phyloP scores from a whole-genome alignment of 2,797 vertebrate species.

The Heterohyrax brucei region DNA sequence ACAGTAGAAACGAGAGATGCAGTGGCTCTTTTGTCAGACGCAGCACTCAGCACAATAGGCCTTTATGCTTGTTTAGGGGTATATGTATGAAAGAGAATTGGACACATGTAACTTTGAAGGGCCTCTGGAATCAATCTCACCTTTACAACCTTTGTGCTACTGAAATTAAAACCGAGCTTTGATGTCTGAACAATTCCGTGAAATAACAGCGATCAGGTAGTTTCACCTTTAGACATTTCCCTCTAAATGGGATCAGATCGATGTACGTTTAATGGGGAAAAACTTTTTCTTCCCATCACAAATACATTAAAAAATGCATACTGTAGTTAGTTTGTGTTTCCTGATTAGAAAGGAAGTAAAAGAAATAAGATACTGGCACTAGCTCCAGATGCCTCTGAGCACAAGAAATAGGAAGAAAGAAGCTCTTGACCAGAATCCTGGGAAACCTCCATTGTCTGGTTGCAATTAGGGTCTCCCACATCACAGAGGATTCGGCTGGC shows the following conservation, averaged over 20 bases:
- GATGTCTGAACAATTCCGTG: slow-evolving; percentile 64
- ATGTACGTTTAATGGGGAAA: slow-evolving; percentile 27
- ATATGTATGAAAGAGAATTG: slow-evolving; percentile 95
- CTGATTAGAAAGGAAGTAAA: slow-evolving; percentile 49
- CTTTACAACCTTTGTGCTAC: slow-evolving; percentile 55
- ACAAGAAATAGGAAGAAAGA: slow-evolving; percentile 42
- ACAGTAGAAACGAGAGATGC: slow-evolving; percentile 95
- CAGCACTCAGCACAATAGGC: slow-evolving; percentile 92
- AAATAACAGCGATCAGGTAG: slow-evolving; percentile 46
- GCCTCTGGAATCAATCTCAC: slow-evolving; percentile 53
- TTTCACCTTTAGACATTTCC: slow-evolving; percentile 73
- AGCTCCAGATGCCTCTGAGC: slow-evolving; percentile 54
- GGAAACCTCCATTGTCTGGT: slow-evolving; percentile 24
- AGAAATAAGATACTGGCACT: slow-evolving; percentile 55
- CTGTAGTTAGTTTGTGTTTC: slow-evolving; percentile 31
- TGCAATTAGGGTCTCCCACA: slow-evolving; percentile 65
- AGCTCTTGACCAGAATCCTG: slow-evolving; percentile 21
- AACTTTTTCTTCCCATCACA: slow-evolving; percentile 40
- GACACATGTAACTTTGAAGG: slow-evolving; percentile 91
- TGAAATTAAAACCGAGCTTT: slow-evolving; percentile 66
- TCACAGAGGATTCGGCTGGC: slow-evolving; percentile 30
- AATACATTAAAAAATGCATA: slow-evolving; percentile 50
- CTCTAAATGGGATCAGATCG: slow-evolving; percentile 64
- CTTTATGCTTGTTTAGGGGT: slow-evolving; percentile 96
- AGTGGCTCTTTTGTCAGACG: slow-evolving; percentile 93